Evolutionary conservation across 2,113 vertebrate species (phyloP), one percentile per base, ranked within the genome.

Genomic region (Labeo catla): DNA sequence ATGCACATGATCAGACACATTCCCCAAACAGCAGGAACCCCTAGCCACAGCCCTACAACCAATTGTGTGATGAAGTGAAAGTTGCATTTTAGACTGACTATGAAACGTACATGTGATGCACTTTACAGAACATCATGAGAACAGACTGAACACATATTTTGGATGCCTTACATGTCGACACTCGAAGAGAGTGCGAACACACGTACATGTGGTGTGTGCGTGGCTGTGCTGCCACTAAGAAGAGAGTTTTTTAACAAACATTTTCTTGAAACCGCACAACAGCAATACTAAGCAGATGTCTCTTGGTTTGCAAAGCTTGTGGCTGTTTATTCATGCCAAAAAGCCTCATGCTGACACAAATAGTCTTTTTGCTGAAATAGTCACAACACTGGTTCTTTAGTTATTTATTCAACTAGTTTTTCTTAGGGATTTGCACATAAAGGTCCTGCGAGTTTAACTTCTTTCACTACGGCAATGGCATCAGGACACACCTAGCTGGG

Each of bases 91-190:
- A 45, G 21, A 23, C 2, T 0, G 2, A 8, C 73, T 72, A 36
- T 76, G 21, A 23, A 76, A 76, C 50, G 49, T 23, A 8, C 72
- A 76, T 76, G n/a, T 50, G 73, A 12, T 21, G 0, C 47, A 28
- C 45, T 15, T 21, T 36, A 77, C 28, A 59, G 19, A 83, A 54
- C 49, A 43, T 83, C 50, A 10, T n/a, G 82, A 39, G 68, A n/a
- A 43, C 68, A 73, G 82, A 4, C 10, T 50, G 36, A 59, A 84
- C 36, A 84, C 82, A 84, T 84, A 83, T 39, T 70, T 83, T n/a
- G 28, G 6, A 83, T 83, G 81, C 65, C 65, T 83, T 83, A 6
- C 81, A n/a, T 52, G 81, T 83, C 6, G 28, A n/a, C 49, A 70
- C 65, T 54, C 0, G 65, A 83, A 83, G 3, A 52, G 43, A 28